These are phyloP conservation scores for Megaceryle maxima DNA, from an alignment of 2,113 vertebrate genomes.

Conservation along the genomic window DNA sequence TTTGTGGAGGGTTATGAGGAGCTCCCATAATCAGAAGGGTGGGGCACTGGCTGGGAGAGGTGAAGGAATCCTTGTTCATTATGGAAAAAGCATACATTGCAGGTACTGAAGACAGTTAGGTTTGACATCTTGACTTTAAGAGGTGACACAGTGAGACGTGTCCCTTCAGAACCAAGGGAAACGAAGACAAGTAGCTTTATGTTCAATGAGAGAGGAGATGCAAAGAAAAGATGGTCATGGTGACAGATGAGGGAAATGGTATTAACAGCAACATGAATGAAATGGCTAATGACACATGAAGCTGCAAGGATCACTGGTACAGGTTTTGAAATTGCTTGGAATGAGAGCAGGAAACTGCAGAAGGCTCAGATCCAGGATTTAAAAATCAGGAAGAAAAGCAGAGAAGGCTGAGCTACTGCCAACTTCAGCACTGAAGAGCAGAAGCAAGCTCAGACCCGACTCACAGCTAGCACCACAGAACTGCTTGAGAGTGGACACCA, in stretches of 20 bases:
- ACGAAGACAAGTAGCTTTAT: background rate
- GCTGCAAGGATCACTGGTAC: background rate
- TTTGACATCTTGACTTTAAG: background rate
- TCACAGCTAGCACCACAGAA: background rate
- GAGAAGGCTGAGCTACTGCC: background rate
- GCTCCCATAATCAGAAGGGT: background rate
- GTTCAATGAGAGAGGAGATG: background rate
- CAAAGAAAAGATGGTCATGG: background rate
- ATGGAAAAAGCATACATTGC: background rate
- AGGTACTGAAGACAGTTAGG: background rate
- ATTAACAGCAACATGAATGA: background rate
- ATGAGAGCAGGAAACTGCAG: background rate
- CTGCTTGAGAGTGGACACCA: background rate
- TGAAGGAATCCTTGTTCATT: background rate
- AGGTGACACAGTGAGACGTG: background rate
- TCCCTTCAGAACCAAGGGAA: background rate
- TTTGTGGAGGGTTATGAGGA: background rate
- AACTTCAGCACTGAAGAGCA: background rate
- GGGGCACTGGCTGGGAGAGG: background rate
- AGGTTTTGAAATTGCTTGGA: background rate
- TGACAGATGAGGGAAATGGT: background rate
- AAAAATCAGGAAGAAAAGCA: background rate
- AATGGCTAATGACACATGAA: background rate
- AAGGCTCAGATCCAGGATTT: background rate
- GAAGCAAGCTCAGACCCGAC: background rate